Evolutionary conservation across 2,888 invertebrate genomes (phyloP), one percentile per base, ranked within the genome.

Genomic region (Alsophila aescularia): DNA sequence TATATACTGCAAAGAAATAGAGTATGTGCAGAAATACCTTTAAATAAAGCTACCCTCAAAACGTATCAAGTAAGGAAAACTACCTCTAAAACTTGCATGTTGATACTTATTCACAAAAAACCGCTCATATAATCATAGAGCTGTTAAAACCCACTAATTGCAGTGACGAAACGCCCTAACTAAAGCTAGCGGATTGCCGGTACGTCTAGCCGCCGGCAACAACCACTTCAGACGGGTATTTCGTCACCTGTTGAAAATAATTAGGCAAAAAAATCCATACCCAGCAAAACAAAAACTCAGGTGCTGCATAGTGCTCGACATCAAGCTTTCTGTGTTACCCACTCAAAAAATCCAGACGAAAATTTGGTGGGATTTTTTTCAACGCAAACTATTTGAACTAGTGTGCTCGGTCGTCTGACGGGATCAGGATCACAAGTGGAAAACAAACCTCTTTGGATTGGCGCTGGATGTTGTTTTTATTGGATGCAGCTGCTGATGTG

Each of bases 231-330:
- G 89, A 88, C 88, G 80, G 70, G 79, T 78, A 85, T 86, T 88
- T 89, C 90, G 90, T 90, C 90, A 90, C 90, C 90, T 90, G 90
- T 90, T 90, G 83, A 87, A 91, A 92, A 92, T 92, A 92, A 92
- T 92, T 92, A 92, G 92, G 89, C 90, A 92, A 92, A 92, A 91
- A 83, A 91, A 90, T 86, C 85, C 83, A 67, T 70, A 81, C 52
- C 60, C 75, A 81, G 75, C 77, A 87, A 86, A 90, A 90, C 88
- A 91, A 90, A 90, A 90, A 85, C 81, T 64, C 82, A 79, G 85
- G 85, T 85, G 87, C 81, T 78, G 82, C 72, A 73, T 76, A 75
- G 74, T 73, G 77, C 81, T 83, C 78, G 72, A 81, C 83, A 79
- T 77, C 80, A 75, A 75, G 78, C 79, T 69, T 75, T 79, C 83